These are phyloP conservation scores for Drosophila pullipes DNA, from an alignment of 2,888 invertebrate genomes.

Conservation along the genomic window DNA sequence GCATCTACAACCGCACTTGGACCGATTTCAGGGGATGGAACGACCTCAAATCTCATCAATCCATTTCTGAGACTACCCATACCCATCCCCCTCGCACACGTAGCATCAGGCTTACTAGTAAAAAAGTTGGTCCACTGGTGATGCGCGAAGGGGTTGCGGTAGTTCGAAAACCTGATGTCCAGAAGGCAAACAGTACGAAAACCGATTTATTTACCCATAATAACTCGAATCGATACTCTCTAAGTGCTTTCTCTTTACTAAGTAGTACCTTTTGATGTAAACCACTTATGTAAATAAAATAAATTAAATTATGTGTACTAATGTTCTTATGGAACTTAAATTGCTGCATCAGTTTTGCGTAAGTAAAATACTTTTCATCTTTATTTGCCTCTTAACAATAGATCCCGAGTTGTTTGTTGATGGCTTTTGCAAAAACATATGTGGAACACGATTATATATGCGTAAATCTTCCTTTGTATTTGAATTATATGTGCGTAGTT, in stretches of 20 bases:
- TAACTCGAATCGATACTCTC: neutral
- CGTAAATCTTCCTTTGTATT: neutral
- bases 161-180: neutral
- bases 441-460: neutral
- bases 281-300: neutral
- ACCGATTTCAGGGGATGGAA: constrained; percentile 8
- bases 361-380: neutral
- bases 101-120: neutral
- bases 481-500: neutral
- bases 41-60: neutral
- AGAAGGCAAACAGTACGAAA: neutral
- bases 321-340: neutral
- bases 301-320: neutral
- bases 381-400: neutral
- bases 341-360: neutral
- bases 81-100: neutral
- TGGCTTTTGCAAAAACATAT: neutral
- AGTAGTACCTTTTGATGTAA: neutral
- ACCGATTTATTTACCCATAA: too few relatives aligned
- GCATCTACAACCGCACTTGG: constrained; percentile 32
- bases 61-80: neutral
- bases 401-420: neutral
- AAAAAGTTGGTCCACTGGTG: neutral
- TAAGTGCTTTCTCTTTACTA: neutral
- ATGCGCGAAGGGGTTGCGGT: neutral